Evolutionary conservation across 2,113 vertebrate species (phyloP).

Genomic region (Hypanus sabinus): DNA sequence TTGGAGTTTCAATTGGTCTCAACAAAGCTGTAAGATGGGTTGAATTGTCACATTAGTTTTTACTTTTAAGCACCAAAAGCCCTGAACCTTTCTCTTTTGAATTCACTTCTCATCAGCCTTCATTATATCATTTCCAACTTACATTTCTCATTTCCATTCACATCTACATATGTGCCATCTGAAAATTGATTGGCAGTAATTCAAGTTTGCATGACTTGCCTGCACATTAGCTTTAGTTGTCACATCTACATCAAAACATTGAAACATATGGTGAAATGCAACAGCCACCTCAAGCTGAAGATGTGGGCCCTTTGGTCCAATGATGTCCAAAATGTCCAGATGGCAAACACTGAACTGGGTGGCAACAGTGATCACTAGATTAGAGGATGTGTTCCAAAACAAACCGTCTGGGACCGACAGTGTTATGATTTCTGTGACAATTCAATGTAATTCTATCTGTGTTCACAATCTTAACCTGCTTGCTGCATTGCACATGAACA

Average conservation of each 20-base stretch:
- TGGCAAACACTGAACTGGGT: no score
- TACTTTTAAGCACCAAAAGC: background rate
- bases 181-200: background rate
- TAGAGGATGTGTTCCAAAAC: background rate
- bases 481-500: background rate
- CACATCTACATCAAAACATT: no score
- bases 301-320: no score
- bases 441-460: background rate
- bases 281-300: no score
- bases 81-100: background rate
- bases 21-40: background rate
- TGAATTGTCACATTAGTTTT: background rate
- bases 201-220: background rate
- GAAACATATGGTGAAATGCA: no score
- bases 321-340: no score
- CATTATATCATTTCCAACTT: background rate
- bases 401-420: background rate
- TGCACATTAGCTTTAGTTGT: background rate
- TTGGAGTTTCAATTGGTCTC: background rate
- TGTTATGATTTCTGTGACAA: background rate
- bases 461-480: background rate
- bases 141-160: background rate
- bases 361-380: background rate
- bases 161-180: background rate
- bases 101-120: background rate